A percentile compares a stretch with the other conserved stretches of the same genome.
phyloP scores from a whole-genome alignment of 2,888 invertebrate genomes.

The Drosophila picticornis region DNA sequence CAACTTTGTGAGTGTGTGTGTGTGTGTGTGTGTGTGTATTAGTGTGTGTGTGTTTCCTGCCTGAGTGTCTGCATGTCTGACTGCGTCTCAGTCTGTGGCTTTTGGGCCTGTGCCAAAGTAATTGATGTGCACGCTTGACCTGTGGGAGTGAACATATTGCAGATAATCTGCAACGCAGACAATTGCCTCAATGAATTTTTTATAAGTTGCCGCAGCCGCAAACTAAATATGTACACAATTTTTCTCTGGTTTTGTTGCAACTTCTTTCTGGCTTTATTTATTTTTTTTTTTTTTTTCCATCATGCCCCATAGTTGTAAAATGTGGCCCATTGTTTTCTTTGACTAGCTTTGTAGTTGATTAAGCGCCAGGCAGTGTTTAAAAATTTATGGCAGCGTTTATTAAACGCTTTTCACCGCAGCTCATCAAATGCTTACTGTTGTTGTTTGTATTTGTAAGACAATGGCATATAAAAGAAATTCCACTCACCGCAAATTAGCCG shows the following conservation, averaged over 20 bases:
- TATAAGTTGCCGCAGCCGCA: slow-evolving; percentile 71
- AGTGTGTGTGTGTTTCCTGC: slow-evolving; percentile 45
- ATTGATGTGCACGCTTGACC: slow-evolving; percentile 84
- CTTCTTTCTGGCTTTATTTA: slow-evolving; percentile 5
- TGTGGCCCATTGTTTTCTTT: slow-evolving; percentile 70
- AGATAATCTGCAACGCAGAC: slow-evolving; percentile 83
- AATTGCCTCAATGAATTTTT: slow-evolving; percentile 81
- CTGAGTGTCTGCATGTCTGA: slow-evolving; percentile 46
- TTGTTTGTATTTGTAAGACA: slow-evolving; percentile 28
- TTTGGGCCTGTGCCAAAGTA: slow-evolving; percentile 83
- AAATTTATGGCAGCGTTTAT: slow-evolving; percentile 72
- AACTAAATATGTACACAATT: slow-evolving; percentile 53
- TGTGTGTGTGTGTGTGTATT: slow-evolving; percentile 26
- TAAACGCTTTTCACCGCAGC: slow-evolving; percentile 72
- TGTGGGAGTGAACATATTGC: slow-evolving; percentile 84
- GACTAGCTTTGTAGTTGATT: slow-evolving; percentile 64
- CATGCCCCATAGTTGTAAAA: slow-evolving; percentile 68
- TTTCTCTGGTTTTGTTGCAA: slow-evolving; percentile 6
- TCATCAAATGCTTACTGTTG: slow-evolving; percentile 44
- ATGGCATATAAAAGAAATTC: slow-evolving; percentile 56
- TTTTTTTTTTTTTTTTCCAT: slow-evolving; percentile 31
- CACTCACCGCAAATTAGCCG: slow-evolving; percentile 57
- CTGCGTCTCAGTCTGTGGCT: slow-evolving; percentile 47
- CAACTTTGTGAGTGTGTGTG: slow-evolving; percentile 64
- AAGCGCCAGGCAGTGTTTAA: slow-evolving; percentile 61